Evolutionary conservation across 1,140 invertebrate species (phyloP).

Genomic region (Musca domestica): DNA sequence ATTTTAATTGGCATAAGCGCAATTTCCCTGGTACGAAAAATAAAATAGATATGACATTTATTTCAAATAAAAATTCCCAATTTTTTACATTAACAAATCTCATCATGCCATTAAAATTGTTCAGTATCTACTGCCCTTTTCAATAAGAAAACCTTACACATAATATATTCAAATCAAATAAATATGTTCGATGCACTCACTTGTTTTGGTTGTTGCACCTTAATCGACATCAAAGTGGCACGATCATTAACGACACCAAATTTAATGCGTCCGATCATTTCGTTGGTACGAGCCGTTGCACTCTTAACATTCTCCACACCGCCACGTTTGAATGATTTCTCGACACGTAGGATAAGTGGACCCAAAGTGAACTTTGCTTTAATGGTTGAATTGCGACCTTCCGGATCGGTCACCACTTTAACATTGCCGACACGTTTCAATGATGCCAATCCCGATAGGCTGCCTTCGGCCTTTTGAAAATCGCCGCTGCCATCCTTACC

Average conservation of each 20-base stretch:
- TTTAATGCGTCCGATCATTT: constrained; percentile 77
- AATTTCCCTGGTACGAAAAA: too few species aligned
- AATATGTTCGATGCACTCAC: constrained; percentile 64
- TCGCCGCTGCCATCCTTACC: constrained; percentile 48
- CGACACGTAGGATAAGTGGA: constrained; percentile 73
- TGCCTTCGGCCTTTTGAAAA: constrained; percentile 66
- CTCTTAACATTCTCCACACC: constrained; percentile 71
- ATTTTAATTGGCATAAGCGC: too few species aligned
- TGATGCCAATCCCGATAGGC: constrained; percentile 73
- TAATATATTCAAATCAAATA: constrained; percentile 76
- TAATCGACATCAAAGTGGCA: constrained; percentile 76
- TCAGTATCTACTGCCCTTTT: too few species aligned
- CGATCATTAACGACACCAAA: constrained; percentile 73
- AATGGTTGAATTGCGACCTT: constrained; percentile 69
- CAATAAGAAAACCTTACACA: too few species aligned
- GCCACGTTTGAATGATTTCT: constrained; percentile 77
- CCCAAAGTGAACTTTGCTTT: constrained; percentile 78
- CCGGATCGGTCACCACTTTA: constrained; percentile 72
- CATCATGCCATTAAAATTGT: too few species aligned
- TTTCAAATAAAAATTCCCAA: too few species aligned
- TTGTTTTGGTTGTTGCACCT: constrained; percentile 81
- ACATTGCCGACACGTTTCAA: constrained; percentile 74
- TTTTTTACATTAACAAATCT: too few species aligned
- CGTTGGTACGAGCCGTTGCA: constrained; percentile 78
- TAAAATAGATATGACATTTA: too few species aligned